phyloP scores from a whole-genome alignment of 2,888 invertebrate genomes.

The Caenorhabditis sp. region DNA sequence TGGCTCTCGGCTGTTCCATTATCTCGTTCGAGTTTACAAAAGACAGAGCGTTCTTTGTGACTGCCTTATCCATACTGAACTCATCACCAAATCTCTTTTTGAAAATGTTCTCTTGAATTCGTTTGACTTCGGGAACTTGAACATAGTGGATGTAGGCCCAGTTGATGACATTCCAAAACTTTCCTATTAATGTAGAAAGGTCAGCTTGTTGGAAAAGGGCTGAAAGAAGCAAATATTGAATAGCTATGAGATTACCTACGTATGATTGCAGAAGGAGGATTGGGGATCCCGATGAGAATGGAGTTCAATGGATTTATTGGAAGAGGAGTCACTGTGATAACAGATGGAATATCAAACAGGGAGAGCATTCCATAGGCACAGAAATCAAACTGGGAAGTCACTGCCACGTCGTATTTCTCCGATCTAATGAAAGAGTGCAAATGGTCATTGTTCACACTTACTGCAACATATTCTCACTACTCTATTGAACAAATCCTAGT shows the following conservation, averaged over 20 bases:
- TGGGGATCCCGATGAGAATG: slow-evolving; percentile 21
- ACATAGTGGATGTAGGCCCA: slow-evolving; percentile 43
- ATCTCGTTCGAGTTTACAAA: slow-evolving; percentile 78
- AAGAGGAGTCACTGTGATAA: slow-evolving; percentile 31
- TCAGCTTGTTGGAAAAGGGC: slow-evolving; percentile 39
- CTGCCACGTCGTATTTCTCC: slow-evolving; percentile 55
- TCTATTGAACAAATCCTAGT: background rate
- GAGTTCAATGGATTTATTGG: slow-evolving; percentile 28
- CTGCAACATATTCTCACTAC: slow-evolving; percentile 24
- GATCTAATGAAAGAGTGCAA: slow-evolving; percentile 49
- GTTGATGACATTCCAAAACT: slow-evolving; percentile 43
- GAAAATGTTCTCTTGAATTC: slow-evolving; percentile 24
- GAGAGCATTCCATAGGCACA: slow-evolving; percentile 48
- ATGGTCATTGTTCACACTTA: slow-evolving; percentile 40
- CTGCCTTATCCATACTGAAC: slow-evolving; percentile 6
- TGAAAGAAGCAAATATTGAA: slow-evolving; percentile 14
- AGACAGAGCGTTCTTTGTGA: slow-evolving; percentile 22
- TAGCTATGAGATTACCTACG: slow-evolving; percentile 15
- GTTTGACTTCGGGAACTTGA: slow-evolving; percentile 28
- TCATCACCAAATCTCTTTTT: slow-evolving; percentile 6
- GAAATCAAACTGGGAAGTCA: slow-evolving; percentile 58
- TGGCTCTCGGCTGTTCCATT: slow-evolving; percentile 72
- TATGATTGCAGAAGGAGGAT: slow-evolving; percentile 17
- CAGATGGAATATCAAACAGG: slow-evolving; percentile 24
- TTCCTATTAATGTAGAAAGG: slow-evolving; percentile 17